These are phyloP conservation scores for Cynopterus sphinx DNA, from an alignment of 2,797 vertebrate genomes.

Conservation along the genomic window DNA sequence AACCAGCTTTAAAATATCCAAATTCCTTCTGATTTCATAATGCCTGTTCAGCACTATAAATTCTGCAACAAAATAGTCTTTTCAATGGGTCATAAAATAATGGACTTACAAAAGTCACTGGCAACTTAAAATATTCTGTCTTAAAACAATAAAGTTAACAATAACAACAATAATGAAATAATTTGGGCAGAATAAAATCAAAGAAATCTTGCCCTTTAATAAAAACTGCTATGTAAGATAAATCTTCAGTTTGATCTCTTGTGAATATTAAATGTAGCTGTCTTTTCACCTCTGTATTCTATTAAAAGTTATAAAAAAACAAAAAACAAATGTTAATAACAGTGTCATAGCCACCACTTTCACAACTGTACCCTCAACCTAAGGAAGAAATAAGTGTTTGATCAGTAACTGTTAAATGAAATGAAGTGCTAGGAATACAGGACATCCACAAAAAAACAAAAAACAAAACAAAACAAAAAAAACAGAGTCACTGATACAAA, in stretches of 20 bases:
- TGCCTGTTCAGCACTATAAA: conserved; percentile 47
- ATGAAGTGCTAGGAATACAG: background rate
- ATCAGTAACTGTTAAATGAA: background rate
- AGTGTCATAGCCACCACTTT: conserved; percentile 48
- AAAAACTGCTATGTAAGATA: conserved; percentile 56
- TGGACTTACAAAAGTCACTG: conserved; percentile 33
- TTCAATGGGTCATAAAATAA: conserved; percentile 64
- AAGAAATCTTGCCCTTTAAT: conserved; percentile 45
- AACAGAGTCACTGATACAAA: background rate
- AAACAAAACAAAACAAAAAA: background rate
- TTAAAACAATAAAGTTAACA: conserved; percentile 67
- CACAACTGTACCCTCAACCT: conserved; percentile 19
- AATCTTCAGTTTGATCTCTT: conserved; percentile 49
- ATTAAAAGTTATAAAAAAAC: conserved; percentile 25
- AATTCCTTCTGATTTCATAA: conserved; percentile 64
- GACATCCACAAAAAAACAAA: background rate
- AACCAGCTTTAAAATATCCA: conserved; percentile 48
- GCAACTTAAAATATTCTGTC: conserved; percentile 70
- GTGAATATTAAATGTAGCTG: background rate
- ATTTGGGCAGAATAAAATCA: conserved; percentile 15
- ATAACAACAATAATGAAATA: conserved; percentile 62
- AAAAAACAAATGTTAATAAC: conserved; percentile 1
- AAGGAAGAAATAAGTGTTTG: background rate
- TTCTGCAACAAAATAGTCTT: conserved; percentile 58
- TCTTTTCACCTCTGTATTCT: conserved; percentile 48